Base-by-base conservation (phyloP, 2,113 vertebrate species). In the Dryoscopus gambensis region DNA sequence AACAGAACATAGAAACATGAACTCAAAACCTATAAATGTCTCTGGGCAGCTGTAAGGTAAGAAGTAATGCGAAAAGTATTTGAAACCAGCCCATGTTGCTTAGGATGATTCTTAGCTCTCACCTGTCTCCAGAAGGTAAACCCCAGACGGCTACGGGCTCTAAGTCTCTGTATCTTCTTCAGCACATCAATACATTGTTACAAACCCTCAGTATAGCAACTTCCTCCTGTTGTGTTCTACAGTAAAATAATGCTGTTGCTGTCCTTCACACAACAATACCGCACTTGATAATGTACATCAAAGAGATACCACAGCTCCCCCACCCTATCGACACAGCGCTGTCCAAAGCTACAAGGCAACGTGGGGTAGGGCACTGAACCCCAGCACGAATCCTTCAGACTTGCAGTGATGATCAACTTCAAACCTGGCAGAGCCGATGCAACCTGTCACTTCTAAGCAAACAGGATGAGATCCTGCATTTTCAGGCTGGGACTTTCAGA, bases 1-100 rank as follows among this genome's bases (percentile, higher is more conserved):
- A 85, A 93, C 27, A 87, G 77, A 82, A 77, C 25, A 55, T 42
- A 77, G 79, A 90, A 96, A 93, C 71, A 76, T 92, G 86, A 96
- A 79, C 85, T 88, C 68, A 40, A 78, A 96, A 47, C 79, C 85
- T 86, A 68, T 93, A 90, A 90, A 89, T 15, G 71, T 80, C 28
- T 94, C 71, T 84, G 79, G 75, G 86, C 67, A 90, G 85, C 68
- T 89, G 11, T 57, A 77, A 74, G 84, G 81, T 83, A 94, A 64
- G 42, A 75, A 84, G 49, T 86, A 93, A 95, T 46, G 64, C 87
- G 76, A 85, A 82, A 90, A 90, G 73, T 68, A 74, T 86, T 90
- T 93, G 73, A 86, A 91, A 81, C 44, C n/a, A 78, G 69, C 39
- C 35, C 55, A 28, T 33, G 50, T 57, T 42, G 35, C 33, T 47